phyloP scores from a whole-genome alignment of 35 echinoderm and acorn worm species.

The Diadema setosum region DNA sequence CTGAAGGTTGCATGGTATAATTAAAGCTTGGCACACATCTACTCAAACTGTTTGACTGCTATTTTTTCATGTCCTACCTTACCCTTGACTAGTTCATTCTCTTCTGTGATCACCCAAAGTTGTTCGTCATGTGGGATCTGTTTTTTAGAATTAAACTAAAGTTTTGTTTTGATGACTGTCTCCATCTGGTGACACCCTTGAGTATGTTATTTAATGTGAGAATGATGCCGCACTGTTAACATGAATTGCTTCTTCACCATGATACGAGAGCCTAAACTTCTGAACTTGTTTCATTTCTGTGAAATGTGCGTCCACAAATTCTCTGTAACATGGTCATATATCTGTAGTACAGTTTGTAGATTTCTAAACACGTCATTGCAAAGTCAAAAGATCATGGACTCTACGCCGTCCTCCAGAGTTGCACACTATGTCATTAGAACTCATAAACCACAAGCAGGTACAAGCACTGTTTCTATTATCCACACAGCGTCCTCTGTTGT shows the following conservation, averaged over 20 bases:
- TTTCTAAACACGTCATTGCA: background rate
- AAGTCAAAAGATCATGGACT: background rate
- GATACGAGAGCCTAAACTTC: no score
- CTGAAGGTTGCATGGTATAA: constrained; percentile 16
- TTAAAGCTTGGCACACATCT: background rate
- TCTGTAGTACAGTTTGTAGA: background rate
- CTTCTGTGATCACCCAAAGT: background rate
- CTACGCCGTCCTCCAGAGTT: background rate
- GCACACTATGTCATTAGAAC: background rate
- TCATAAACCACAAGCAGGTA: background rate
- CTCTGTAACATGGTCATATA: background rate
- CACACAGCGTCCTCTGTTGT: background rate
- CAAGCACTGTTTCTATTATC: background rate
- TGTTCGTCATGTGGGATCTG: background rate
- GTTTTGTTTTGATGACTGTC: background rate
- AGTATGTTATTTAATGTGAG: background rate
- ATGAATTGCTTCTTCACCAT: background rate
- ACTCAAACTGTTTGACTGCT: background rate
- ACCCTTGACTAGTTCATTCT: background rate
- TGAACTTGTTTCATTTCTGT: no score
- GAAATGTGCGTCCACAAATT: no score
- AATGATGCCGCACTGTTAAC: background rate
- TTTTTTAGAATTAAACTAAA: background rate
- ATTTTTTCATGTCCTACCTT: background rate
- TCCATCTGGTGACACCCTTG: background rate